These are phyloP conservation scores for Kradibia gibbosae DNA, from an alignment of 1,140 invertebrate genomes.

Conservation along the genomic window DNA sequence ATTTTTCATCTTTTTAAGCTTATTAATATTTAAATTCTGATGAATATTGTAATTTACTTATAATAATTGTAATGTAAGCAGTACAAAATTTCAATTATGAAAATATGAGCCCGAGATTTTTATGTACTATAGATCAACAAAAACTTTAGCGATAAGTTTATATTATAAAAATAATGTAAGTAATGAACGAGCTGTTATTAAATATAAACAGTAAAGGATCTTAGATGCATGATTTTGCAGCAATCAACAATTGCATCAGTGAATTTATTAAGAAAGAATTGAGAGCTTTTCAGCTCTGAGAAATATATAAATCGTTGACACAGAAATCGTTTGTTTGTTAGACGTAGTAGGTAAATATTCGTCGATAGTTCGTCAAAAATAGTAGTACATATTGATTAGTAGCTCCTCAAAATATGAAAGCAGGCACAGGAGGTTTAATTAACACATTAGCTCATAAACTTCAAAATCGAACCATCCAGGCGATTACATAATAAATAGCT, in stretches of 20 bases:
- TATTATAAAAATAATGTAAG: neutral
- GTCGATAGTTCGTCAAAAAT: too few relatives aligned
- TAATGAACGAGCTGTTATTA: neutral
- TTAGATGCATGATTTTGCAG: neutral
- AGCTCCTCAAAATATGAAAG: neutral
- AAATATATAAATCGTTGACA: neutral
- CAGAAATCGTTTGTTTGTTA: too few relatives aligned
- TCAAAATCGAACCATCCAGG: too few relatives aligned
- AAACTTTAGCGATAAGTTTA: too few relatives aligned
- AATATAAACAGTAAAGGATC: neutral
- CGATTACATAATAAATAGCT: slow-evolving; percentile 33
- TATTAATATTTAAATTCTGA: too few relatives aligned
- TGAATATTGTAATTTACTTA: neutral
- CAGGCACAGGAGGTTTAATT: slow-evolving; percentile 6
- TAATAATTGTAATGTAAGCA: too few relatives aligned
- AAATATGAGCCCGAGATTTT: too few relatives aligned
- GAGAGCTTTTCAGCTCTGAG: neutral
- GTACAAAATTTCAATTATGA: too few relatives aligned
- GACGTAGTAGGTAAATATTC: too few relatives aligned
- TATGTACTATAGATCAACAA: too few relatives aligned
- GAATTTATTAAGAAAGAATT: neutral
- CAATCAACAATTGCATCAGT: neutral
- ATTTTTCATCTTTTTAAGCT: too few relatives aligned
- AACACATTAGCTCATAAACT: too few relatives aligned
- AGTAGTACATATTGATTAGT: neutral